Conservation (phyloP, 2,797 vertebrate genomes). For the Falco concolor region DNA sequence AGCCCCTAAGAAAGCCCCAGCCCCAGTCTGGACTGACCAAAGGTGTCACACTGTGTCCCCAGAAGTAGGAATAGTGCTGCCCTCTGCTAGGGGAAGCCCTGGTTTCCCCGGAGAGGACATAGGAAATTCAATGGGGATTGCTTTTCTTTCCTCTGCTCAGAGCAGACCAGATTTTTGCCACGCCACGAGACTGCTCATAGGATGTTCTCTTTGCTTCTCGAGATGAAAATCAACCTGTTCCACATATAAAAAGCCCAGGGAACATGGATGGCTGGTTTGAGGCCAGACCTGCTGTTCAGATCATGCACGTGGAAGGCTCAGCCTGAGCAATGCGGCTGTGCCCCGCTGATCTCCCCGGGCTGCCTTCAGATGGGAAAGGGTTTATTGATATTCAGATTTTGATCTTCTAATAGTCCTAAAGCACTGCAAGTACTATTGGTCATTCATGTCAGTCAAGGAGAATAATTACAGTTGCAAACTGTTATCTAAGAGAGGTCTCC, state of each 20-base stretch:
- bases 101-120: neutral
- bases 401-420: neutral
- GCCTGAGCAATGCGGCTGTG: neutral
- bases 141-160: neutral
- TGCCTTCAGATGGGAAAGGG: neutral
- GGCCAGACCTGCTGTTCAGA: neutral
- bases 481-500: neutral
- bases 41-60: fast-evolving
- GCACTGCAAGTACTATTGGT: neutral
- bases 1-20: neutral
- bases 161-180: neutral
- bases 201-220: neutral
- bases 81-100: neutral
- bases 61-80: neutral
- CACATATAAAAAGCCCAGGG: neutral
- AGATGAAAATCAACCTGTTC: neutral
- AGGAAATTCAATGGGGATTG: neutral
- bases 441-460: neutral
- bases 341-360: neutral
- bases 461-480: neutral
- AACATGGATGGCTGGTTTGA: neutral
- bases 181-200: neutral
- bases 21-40: neutral
- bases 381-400: neutral
- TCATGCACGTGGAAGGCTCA: neutral